Conservation (phyloP, 2,113 vertebrate genomes). For the Emydura subglobosa region DNA sequence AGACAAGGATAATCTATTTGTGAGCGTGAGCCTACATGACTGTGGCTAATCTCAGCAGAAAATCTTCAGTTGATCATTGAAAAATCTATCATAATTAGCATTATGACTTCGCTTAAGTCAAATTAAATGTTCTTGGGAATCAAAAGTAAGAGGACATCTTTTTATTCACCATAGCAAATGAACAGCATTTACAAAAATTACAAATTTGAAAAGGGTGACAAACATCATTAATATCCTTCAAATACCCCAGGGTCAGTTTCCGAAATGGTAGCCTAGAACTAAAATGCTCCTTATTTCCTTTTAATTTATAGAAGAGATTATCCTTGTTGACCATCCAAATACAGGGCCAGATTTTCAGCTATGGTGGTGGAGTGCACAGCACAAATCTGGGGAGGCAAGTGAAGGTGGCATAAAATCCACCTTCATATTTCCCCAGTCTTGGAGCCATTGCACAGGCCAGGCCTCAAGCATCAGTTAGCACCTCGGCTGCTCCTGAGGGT, state of each 20-base stretch:
- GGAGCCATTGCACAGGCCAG: background rate
- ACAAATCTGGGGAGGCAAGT: background rate
- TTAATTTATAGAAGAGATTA: background rate
- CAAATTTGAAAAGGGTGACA: background rate
- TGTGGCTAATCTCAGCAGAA: background rate
- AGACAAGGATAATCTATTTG: background rate
- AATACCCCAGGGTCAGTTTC: background rate
- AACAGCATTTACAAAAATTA: fast-evolving
- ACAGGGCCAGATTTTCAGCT: background rate
- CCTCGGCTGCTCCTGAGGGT: background rate
- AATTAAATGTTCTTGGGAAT: background rate
- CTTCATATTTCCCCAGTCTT: background rate
- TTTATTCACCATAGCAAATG: background rate
- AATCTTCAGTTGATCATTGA: fast-evolving
- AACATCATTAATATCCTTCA: background rate
- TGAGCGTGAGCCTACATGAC: background rate
- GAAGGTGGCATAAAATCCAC: background rate
- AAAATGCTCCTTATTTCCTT: background rate
- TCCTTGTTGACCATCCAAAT: background rate
- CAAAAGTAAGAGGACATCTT: background rate
- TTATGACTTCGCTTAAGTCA: background rate
- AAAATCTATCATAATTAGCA: background rate
- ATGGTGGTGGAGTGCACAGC: background rate
- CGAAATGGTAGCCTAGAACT: background rate
- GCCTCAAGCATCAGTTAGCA: background rate